These are phyloP conservation scores for Brachymystax lenok DNA, from an alignment of 2,797 vertebrate genomes.

Conservation along the genomic window DNA sequence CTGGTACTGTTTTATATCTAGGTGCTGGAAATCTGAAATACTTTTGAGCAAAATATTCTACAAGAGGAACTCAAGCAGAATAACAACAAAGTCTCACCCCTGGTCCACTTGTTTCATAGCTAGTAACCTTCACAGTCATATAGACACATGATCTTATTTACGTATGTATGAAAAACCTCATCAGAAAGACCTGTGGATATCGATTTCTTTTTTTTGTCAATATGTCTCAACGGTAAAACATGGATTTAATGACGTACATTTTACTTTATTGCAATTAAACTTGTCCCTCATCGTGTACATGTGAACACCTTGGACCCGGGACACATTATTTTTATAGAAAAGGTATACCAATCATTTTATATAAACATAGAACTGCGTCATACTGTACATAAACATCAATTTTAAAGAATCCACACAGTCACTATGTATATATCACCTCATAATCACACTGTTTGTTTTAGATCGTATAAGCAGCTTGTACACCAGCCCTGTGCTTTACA, in stretches of 20 bases:
- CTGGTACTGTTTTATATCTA: background rate
- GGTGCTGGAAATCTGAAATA: too few relatives aligned
- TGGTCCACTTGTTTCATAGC: background rate
- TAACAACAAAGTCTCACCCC: background rate
- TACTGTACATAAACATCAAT: slow-evolving; percentile 72
- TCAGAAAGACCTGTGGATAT: background rate
- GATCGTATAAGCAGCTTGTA: slow-evolving; percentile 79
- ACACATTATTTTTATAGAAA: slow-evolving; percentile 71
- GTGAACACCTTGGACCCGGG: slow-evolving; percentile 74
- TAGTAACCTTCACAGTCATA: background rate
- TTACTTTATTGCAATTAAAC: slow-evolving; percentile 20
- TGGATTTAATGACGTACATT: slow-evolving; percentile 8
- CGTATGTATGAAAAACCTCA: background rate
- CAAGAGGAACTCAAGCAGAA: background rate
- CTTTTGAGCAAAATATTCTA: too few relatives aligned
- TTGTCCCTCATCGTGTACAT: slow-evolving; percentile 51
- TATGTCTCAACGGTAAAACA: slow-evolving; percentile 19
- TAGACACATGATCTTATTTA: background rate
- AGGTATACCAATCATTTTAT: slow-evolving; percentile 78
- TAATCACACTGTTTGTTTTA: slow-evolving; percentile 48
- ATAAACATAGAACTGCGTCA: slow-evolving; percentile 72
- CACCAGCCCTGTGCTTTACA: slow-evolving; percentile 2
- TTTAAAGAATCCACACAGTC: slow-evolving; percentile 74
- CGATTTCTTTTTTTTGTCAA: background rate
- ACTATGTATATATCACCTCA: slow-evolving; percentile 80